These are phyloP conservation scores for Ellobius talpinus DNA, from an alignment of 2,113 vertebrate genomes.

Conservation along the genomic window DNA sequence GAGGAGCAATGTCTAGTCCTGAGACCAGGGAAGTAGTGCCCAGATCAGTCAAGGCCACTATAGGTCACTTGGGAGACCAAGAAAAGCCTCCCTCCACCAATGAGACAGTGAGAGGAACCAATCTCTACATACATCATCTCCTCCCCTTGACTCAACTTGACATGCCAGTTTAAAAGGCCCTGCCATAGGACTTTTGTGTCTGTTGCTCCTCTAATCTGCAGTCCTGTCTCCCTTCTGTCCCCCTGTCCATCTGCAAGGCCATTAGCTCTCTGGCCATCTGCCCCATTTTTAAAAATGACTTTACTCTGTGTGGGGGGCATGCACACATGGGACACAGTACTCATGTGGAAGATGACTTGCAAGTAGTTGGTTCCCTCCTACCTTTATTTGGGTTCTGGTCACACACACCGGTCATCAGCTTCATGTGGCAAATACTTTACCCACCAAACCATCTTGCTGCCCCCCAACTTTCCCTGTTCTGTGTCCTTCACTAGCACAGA, in stretches of 20 bases:
- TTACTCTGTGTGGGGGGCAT: too few species aligned
- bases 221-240: accelerated
- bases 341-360: background rate
- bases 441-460: background rate
- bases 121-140: background rate
- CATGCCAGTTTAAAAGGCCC: background rate
- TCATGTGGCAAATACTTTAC: background rate
- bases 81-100: background rate
- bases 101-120: background rate
- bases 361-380: background rate
- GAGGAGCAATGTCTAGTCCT: background rate
- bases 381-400: background rate
- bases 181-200: background rate
- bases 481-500: background rate
- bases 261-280: background rate
- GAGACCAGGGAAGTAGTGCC: background rate
- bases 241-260: background rate
- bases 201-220: background rate
- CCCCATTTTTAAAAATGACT: background rate
- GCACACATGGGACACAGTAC: background rate
- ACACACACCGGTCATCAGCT: background rate
- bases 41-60: background rate
- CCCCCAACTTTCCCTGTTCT: background rate
- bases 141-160: background rate
- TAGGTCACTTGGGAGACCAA: background rate